Percentiles rank a stretch among this genome's conserved stretches.
Evolutionary conservation across 2,888 invertebrate genomes (phyloP).

Genomic region (Balanococcus diminutus): DNA sequence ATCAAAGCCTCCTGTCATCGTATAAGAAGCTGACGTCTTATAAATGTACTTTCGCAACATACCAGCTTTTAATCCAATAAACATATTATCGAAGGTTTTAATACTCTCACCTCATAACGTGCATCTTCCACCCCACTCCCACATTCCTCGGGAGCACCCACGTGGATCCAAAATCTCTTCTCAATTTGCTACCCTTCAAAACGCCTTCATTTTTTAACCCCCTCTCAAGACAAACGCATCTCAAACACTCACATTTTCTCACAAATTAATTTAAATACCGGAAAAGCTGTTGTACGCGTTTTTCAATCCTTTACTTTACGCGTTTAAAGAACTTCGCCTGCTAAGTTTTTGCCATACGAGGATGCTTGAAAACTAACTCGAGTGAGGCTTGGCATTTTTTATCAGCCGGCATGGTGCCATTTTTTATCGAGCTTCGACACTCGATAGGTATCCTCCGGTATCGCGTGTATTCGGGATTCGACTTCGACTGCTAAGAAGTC

Average conservation of each 20-base stretch:
- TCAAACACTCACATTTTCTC: neutral
- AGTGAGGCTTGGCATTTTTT: constrained; percentile 7
- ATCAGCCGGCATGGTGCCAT: neutral
- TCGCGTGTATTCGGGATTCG: too few species aligned
- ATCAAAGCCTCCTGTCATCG: neutral
- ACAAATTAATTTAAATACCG: constrained; percentile 13
- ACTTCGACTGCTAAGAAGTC: too few species aligned
- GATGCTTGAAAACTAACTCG: neutral
- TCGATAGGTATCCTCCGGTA: too few species aligned
- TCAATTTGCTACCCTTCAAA: neutral
- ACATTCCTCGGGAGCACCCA: too few species aligned
- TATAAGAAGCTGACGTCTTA: neutral
- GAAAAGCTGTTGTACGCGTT: constrained; percentile 24
- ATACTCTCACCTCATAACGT: neutral
- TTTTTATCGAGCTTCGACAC: neutral
- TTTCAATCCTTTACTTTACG: constrained; percentile 26
- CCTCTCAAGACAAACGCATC: neutral
- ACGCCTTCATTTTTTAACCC: neutral
- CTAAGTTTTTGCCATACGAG: neutral
- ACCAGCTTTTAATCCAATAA: neutral
- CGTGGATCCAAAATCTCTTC: neutral
- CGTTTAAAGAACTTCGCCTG: neutral
- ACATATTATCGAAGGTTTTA: neutral
- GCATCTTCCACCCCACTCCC: neutral
- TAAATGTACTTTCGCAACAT: neutral